phyloP scores from a whole-genome alignment of 1,140 invertebrate genomes.

The Eubasilissa regina region DNA sequence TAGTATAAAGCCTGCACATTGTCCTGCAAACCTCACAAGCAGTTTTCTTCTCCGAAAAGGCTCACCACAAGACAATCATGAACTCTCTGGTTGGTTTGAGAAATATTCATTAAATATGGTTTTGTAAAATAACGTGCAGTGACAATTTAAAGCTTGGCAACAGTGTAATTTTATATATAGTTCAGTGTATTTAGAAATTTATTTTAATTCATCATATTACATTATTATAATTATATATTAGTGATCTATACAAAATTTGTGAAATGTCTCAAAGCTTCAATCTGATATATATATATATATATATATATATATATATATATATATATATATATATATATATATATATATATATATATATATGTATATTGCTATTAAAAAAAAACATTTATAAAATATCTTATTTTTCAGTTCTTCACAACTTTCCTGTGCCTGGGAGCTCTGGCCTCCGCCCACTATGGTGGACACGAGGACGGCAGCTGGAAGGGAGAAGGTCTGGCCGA shows the following conservation, averaged over 20 bases:
- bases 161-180: no score
- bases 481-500: conserved; percentile 48
- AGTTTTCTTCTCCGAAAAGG: conserved; percentile 38
- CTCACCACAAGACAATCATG: conserved; percentile 10
- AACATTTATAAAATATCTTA: background rate
- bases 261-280: no score
- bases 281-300: no score
- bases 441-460: conserved; percentile 28
- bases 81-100: background rate
- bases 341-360: no score
- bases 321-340: no score
- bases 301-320: no score
- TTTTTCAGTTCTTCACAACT: conserved; percentile 49
- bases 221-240: background rate
- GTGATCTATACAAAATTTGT: no score
- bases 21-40: conserved; percentile 30
- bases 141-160: no score
- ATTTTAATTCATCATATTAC: background rate
- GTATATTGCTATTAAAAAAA: no score
- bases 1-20: background rate
- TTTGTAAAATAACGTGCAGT: no score
- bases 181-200: background rate
- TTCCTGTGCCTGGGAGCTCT: conserved; percentile 51
- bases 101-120: no score
- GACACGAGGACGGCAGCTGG: conserved; percentile 8